Evolutionary conservation across 2,113 vertebrate genomes (phyloP).

Genomic region (Morphnarchus princeps): DNA sequence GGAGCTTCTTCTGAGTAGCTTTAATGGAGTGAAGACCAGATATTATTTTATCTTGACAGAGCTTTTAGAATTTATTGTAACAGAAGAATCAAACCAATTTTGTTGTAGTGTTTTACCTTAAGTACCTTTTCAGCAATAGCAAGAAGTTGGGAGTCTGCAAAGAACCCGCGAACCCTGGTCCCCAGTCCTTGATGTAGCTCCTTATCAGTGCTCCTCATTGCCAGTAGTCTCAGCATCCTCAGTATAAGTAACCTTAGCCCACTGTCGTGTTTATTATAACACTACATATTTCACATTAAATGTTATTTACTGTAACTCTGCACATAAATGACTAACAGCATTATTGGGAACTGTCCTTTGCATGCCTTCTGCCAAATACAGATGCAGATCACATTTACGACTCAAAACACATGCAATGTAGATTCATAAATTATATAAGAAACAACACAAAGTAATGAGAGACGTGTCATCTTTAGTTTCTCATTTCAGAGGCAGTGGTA

Average conservation of each 20-base stretch:
- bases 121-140: neutral
- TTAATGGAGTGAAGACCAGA: neutral
- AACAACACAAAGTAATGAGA: neutral
- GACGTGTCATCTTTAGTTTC: neutral
- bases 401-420: neutral
- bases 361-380: neutral
- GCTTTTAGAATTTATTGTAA: neutral
- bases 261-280: neutral
- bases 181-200: neutral
- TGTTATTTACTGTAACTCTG: constrained; percentile 1
- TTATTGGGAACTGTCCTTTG: neutral
- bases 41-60: neutral
- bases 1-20: neutral
- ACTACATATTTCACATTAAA: neutral
- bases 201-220: neutral
- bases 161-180: neutral
- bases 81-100: neutral
- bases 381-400: neutral
- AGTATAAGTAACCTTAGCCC: neutral
- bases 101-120: neutral
- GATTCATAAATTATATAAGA: constrained; percentile 18
- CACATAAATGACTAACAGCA: neutral
- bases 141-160: neutral
- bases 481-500: neutral
- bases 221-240: neutral